These are phyloP conservation scores for Monopterus albus DNA, from an alignment of 2,113 vertebrate species.

Conservation along the genomic window DNA sequence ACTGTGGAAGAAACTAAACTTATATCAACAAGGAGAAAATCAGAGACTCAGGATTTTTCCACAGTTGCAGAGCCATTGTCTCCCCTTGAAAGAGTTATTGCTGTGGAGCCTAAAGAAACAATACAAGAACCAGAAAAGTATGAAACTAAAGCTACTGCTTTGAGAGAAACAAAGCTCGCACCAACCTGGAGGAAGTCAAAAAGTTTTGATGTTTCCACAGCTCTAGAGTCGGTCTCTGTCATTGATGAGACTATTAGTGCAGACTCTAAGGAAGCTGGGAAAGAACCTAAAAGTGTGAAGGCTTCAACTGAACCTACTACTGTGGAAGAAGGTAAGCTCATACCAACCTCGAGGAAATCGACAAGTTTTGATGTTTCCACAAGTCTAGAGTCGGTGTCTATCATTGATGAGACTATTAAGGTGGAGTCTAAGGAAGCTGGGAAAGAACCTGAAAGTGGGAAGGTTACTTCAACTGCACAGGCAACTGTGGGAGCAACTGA, in stretches of 20 bases:
- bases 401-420: background rate
- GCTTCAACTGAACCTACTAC: background rate
- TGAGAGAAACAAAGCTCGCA: too few relatives aligned
- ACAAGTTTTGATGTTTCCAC: conserved; percentile 6
- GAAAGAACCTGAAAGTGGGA: background rate
- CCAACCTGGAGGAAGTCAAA: too few relatives aligned
- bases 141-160: too few relatives aligned
- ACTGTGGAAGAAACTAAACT: too few relatives aligned
- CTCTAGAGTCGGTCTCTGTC: too few relatives aligned
- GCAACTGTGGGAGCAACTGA: background rate
- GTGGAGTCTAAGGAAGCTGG: background rate
- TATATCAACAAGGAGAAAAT: too few relatives aligned
- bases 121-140: background rate
- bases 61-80: background rate
- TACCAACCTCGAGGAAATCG: background rate
- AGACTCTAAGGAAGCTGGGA: too few relatives aligned
- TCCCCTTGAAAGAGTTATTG: background rate
- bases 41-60: background rate
- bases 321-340: background rate
- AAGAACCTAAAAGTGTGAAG: too few relatives aligned
- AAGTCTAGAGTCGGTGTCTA: background rate
- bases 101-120: background rate
- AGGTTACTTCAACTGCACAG: background rate
- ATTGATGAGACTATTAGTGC: too few relatives aligned
- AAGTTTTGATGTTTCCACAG: too few relatives aligned